A percentile compares a stretch with the other conserved stretches of the same genome.
phyloP scores from a whole-genome alignment of 1,140 invertebrate species.

The Drosophila sulfurigaster region DNA sequence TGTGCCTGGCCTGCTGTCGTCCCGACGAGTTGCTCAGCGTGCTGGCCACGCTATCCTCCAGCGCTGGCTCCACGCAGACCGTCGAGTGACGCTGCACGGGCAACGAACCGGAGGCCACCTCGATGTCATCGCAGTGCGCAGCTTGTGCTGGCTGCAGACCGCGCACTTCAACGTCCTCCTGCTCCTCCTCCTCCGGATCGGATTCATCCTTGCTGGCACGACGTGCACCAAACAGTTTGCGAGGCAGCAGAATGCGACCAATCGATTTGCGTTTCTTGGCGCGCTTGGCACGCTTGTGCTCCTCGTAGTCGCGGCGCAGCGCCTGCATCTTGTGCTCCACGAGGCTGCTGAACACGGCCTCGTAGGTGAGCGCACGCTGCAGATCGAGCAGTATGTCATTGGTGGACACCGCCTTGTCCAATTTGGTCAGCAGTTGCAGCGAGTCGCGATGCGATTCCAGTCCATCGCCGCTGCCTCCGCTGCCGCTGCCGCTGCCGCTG shows the following conservation, averaged over 20 bases:
- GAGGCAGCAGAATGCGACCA: slow-evolving; percentile 69
- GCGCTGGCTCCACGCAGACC: slow-evolving; percentile 15
- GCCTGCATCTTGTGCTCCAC: slow-evolving; percentile 84
- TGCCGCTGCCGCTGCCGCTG: slow-evolving; percentile 13
- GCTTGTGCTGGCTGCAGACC: neutral
- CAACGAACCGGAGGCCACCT: slow-evolving; percentile 53
- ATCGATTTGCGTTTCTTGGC: slow-evolving; percentile 72
- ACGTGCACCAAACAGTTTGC: slow-evolving; percentile 66
- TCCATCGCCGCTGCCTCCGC: slow-evolving; percentile 5
- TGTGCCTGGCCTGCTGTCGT: slow-evolving; percentile 43
- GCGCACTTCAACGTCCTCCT: slow-evolving; percentile 9
- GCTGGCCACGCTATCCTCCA: slow-evolving; percentile 77
- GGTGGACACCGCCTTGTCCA: slow-evolving; percentile 84
- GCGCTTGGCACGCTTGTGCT: slow-evolving; percentile 76
- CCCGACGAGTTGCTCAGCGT: slow-evolving; percentile 77
- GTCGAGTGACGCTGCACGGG: neutral
- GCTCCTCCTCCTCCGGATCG: slow-evolving; percentile 16
- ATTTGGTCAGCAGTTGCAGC: slow-evolving; percentile 67
- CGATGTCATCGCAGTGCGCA: slow-evolving; percentile 47
- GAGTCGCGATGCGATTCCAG: slow-evolving; percentile 41
- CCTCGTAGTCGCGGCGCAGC: slow-evolving; percentile 83
- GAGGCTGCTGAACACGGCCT: slow-evolving; percentile 75
- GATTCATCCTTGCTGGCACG: slow-evolving; percentile 57
- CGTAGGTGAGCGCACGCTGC: slow-evolving; percentile 76
- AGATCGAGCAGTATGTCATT: slow-evolving; percentile 77